A percentile compares a stretch with the other conserved stretches of the same genome.
Conservation (phyloP, 1,140 invertebrate genomes). For the Homalodisca vitripennis region DNA sequence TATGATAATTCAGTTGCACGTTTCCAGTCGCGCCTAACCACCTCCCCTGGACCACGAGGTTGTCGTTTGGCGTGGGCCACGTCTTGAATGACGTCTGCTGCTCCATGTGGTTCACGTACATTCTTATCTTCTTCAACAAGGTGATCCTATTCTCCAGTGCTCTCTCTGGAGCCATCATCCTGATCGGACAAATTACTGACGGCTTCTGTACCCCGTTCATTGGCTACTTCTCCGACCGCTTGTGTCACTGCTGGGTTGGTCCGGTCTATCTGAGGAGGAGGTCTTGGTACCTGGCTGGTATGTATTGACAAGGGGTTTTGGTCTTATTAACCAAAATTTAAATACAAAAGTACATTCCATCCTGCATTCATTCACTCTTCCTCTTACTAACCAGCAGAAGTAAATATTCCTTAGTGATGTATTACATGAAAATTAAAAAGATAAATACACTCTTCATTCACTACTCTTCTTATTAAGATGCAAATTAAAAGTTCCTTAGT, state of each 20-base stretch:
- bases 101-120: slow-evolving; percentile 96
- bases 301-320: no score
- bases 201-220: slow-evolving; percentile 86
- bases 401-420: no score
- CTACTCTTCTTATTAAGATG: no score
- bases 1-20: no score
- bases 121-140: slow-evolving; percentile 85
- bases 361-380: no score
- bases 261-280: slow-evolving; percentile 84
- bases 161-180: slow-evolving; percentile 74
- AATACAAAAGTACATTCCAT: no score
- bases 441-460: no score
- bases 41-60: slow-evolving; percentile 35
- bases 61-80: slow-evolving; percentile 73
- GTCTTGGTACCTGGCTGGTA: slow-evolving; percentile 90
- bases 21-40: no score
- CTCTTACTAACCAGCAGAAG: no score
- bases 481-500: no score
- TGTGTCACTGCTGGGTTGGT: slow-evolving; percentile 61
- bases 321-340: no score
- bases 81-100: slow-evolving; percentile 94
- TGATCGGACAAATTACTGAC: slow-evolving; percentile 88
- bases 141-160: slow-evolving; percentile 56
- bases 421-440: no score
- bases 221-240: slow-evolving; percentile 81